Evolutionary conservation across 1,140 invertebrate genomes (phyloP).

Genomic region (Drosophila parvula): DNA sequence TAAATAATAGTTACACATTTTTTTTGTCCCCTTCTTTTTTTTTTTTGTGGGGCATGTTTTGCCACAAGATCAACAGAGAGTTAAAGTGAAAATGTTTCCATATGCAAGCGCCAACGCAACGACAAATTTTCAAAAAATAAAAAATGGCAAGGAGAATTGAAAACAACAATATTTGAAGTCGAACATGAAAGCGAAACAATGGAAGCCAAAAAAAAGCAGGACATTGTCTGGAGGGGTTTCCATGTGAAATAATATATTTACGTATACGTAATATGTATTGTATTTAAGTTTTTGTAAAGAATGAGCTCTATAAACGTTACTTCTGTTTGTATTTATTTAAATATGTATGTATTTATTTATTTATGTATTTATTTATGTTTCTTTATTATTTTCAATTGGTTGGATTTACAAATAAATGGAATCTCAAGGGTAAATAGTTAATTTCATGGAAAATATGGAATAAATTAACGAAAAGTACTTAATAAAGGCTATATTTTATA

Average conservation of each 20-base stretch:
- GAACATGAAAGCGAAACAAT: neutral
- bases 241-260: neutral
- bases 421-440: neutral
- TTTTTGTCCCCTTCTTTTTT: slow-evolving; percentile 10
- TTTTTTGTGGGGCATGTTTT: slow-evolving; percentile 18
- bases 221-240: neutral
- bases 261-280: neutral
- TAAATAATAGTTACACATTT: slow-evolving; percentile 50
- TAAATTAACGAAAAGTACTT: too few relatives aligned
- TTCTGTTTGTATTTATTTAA: neutral
- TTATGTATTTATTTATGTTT: neutral
- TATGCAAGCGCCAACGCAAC: slow-evolving; percentile 27
- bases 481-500: too few relatives aligned
- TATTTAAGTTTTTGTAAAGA: neutral
- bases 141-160: neutral
- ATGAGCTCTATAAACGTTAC: neutral
- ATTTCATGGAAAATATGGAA: neutral
- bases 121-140: slow-evolving; percentile 11
- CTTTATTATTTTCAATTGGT: too few relatives aligned
- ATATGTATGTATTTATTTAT: neutral
- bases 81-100: slow-evolving; percentile 44
- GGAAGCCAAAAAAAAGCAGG: slow-evolving; percentile 3
- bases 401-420: neutral
- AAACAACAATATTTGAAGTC: slow-evolving; percentile 17
- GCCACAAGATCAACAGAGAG: slow-evolving; percentile 44